Percentiles rank a stretch among this genome's conserved stretches.
phyloP scores from a whole-genome alignment of 2,113 vertebrate species.

The Dromaius novaehollandiae region DNA sequence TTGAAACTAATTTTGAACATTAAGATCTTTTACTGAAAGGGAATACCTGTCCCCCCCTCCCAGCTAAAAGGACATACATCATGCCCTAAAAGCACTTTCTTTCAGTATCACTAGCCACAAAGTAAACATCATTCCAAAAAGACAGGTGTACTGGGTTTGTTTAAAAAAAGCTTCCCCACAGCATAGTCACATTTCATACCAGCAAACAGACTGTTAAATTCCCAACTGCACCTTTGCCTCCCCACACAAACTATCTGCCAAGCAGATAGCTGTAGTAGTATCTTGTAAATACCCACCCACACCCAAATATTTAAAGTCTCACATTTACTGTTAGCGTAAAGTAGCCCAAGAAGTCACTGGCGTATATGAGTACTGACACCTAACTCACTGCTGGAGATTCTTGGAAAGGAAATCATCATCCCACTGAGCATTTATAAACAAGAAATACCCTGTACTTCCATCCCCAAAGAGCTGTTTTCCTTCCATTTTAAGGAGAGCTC shows the following conservation, averaged over 20 bases:
- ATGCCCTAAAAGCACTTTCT: background rate
- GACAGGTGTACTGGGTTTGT: background rate
- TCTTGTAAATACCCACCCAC: background rate
- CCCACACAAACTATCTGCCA: background rate
- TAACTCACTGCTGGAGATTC: background rate
- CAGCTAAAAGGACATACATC: background rate
- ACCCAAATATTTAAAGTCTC: background rate
- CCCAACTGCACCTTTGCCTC: background rate
- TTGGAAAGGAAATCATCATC: background rate
- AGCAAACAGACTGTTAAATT: background rate
- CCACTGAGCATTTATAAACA: background rate
- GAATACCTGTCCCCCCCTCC: background rate
- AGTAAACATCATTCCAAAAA: background rate
- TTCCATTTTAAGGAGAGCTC: background rate
- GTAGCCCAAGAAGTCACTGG: background rate
- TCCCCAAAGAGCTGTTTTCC: background rate
- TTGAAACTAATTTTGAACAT: background rate
- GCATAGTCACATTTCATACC: background rate
- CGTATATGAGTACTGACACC: background rate
- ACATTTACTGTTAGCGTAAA: background rate
- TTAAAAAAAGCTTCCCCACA: background rate
- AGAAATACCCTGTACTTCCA: background rate
- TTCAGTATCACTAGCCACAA: background rate
- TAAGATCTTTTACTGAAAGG: background rate
- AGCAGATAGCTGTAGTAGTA: accelerated